Evolutionary conservation across 2,797 vertebrate genomes (phyloP), one percentile per base, ranked within the genome.

Genomic region (Gadopsis marmoratus): DNA sequence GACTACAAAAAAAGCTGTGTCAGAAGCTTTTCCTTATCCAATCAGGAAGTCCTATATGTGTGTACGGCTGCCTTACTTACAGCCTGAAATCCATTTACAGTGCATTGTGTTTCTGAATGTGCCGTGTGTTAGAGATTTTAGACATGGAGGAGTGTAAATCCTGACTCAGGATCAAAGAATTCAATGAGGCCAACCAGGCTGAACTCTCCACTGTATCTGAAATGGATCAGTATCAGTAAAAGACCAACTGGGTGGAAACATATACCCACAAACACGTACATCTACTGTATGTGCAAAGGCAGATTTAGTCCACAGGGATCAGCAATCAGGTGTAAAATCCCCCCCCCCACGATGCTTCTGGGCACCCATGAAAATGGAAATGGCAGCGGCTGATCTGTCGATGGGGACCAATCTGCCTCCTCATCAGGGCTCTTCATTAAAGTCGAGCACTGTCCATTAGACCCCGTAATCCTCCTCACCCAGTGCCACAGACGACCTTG

Each of bases 381-480:
- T 84, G 89, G 81, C 88, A 92, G 86, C n/a, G 6, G 82, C 80
- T 86, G 82, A 89, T 87, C 86, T 75, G 84, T 89, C 62, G 55
- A 88, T 82, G 60, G 81, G 73, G 86, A 84, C 74, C 82, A 89
- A 84, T 89, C 85, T 84, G 78, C 68, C 78, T 87, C 74, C 81
- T 90, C 86, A 87, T 91, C 88, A 89, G 78, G 64, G 64, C 87
- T 91, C 83, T 93, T 93, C 83, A 91, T 93, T 93, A 91, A 84
- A 90, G 84, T 83, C n/a, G 39, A 90, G 85, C 72, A 60, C 72
- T 78, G 77, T 88, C 89, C 76, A 92, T 92, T 92, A 91, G 81
- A 48, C 73, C 71, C 79, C 54, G 66, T 90, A 86, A 88, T 88
- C 83, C 84, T 83, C 78, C 78, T 84, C 78, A 84, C 74, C 80